phyloP scores from a whole-genome alignment of 2,113 vertebrate genomes.

The Raphicerus campestris region DNA sequence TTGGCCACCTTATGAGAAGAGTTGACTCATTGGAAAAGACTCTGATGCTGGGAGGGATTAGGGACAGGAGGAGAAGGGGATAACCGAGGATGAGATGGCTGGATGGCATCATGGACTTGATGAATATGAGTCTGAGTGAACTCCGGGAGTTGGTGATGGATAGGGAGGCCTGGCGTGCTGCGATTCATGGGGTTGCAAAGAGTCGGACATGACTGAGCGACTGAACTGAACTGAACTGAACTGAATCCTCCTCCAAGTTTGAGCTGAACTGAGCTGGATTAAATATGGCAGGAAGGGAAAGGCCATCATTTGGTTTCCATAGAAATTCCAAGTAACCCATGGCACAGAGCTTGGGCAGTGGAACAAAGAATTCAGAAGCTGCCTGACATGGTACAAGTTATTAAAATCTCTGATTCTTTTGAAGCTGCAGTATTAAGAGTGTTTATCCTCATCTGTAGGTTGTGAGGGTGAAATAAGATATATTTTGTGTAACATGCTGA shows the following conservation, averaged over 20 bases:
- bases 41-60: too few relatives aligned
- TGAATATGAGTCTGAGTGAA: too few relatives aligned
- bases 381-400: rapidly evolving
- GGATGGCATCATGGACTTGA: too few relatives aligned
- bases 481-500: neutral
- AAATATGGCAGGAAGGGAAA: neutral
- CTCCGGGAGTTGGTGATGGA: too few relatives aligned
- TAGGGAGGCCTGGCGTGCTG: too few relatives aligned
- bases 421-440: neutral
- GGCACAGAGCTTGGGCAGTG: neutral
- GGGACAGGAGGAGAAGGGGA: too few relatives aligned
- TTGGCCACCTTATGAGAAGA: too few relatives aligned
- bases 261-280: neutral
- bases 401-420: neutral
- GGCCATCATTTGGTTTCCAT: neutral
- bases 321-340: neutral
- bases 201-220: too few relatives aligned
- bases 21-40: too few relatives aligned
- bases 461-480: neutral
- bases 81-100: too few relatives aligned
- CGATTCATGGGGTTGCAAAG: too few relatives aligned
- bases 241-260: neutral
- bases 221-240: too few relatives aligned
- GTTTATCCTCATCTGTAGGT: neutral
- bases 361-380: neutral